Percentiles rank a stretch among this genome's conserved stretches.
Conservation (phyloP, 1,140 invertebrate species). For the Sycophila sp. region DNA sequence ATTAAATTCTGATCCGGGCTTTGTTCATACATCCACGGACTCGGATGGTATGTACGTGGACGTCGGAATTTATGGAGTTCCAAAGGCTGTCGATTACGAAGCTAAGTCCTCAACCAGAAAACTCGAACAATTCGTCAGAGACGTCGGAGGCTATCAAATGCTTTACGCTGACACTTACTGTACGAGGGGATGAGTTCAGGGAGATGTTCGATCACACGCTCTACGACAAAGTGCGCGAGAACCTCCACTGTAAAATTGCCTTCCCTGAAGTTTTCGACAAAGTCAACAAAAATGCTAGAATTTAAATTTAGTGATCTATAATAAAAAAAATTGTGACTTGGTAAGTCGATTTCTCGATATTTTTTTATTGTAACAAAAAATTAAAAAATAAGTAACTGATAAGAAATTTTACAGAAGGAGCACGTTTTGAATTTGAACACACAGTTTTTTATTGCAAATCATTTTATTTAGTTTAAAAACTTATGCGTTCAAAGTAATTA, state of each 20-base stretch:
- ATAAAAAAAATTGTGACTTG: no score
- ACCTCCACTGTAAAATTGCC: constrained; percentile 73
- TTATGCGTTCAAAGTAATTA: no score
- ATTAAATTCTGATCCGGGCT: constrained; percentile 75
- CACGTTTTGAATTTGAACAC: no score
- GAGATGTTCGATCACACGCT: constrained; percentile 84
- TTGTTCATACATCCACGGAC: constrained; percentile 70
- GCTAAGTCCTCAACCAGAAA: constrained; percentile 74
- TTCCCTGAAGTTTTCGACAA: constrained; percentile 89
- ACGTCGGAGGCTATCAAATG: constrained; percentile 84
- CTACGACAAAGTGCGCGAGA: constrained; percentile 77
- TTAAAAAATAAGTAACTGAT: no score
- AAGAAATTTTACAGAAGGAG: no score
- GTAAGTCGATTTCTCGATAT: no score
- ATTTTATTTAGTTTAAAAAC: no score
- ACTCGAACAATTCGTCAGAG: constrained; percentile 77
- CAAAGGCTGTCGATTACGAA: constrained; percentile 72
- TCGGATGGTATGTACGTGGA: constrained; percentile 77
- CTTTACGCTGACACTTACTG: constrained; percentile 86
- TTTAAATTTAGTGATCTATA: constrained; percentile 62
- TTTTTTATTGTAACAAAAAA: no score
- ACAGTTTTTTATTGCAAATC: no score
- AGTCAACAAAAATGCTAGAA: constrained; percentile 74
- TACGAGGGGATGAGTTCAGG: constrained; percentile 80
- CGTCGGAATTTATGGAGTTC: constrained; percentile 83